These are phyloP conservation scores for Morus bassanus DNA, from an alignment of 2,797 vertebrate genomes.

Conservation along the genomic window DNA sequence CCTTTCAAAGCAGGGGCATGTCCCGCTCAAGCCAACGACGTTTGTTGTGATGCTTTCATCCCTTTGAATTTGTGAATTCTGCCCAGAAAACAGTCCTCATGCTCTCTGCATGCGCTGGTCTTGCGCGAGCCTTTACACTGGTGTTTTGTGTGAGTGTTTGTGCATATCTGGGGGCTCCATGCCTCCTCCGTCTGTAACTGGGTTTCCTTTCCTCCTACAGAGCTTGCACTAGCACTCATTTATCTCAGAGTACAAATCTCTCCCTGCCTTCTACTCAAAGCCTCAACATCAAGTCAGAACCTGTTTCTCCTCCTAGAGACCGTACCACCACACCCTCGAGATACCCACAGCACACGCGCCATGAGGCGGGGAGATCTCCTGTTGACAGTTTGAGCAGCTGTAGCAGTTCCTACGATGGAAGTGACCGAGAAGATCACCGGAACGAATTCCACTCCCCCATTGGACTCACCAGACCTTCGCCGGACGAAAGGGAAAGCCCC, in stretches of 20 bases:
- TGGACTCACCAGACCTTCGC: constrained; percentile 92
- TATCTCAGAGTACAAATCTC: constrained; percentile 95
- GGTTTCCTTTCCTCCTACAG: constrained; percentile 98
- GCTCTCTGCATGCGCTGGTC: background rate
- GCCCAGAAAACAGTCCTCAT: background rate
- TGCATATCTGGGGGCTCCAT: constrained; percentile 79
- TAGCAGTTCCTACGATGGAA: constrained; percentile 98
- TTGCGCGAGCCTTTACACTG: constrained; percentile 59
- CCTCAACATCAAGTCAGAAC: constrained; percentile 99
- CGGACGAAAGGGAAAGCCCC: constrained; percentile 96
- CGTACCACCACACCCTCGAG: constrained; percentile 94
- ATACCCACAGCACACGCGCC: constrained; percentile 90
- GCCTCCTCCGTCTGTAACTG: constrained; percentile 91
- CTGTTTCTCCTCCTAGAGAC: constrained; percentile 99
- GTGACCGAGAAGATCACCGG: constrained; percentile 96
- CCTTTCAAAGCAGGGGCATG: background rate
- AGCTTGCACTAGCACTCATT: constrained; percentile 66
- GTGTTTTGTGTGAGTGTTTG: constrained; percentile 73
- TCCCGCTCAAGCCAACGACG: background rate
- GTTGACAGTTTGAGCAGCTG: constrained; percentile 99
- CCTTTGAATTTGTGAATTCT: background rate
- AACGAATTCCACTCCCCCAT: constrained; percentile 98
- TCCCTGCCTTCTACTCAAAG: constrained; percentile 99
- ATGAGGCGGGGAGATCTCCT: constrained; percentile 97
- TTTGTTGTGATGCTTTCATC: background rate